Evolutionary conservation across 2,888 invertebrate species (phyloP).

Genomic region (Trachelus iudaicus): DNA sequence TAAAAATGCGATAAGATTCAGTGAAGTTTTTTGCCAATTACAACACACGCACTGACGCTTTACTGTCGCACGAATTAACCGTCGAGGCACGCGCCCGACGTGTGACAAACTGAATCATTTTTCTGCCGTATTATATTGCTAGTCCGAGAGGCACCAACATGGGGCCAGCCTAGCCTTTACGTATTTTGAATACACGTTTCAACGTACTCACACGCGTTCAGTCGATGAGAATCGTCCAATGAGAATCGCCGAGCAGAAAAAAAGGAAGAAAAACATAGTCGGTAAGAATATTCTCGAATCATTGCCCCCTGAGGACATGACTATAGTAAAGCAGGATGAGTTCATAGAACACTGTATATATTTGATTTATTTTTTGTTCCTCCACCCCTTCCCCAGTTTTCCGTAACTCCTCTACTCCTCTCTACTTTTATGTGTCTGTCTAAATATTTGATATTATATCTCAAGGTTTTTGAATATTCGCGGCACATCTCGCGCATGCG

Average conservation of each 20-base stretch:
- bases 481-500: neutral
- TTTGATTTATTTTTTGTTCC: neutral
- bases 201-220: neutral
- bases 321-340: neutral
- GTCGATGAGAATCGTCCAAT: neutral
- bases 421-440: neutral
- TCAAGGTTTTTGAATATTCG: neutral
- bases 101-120: neutral
- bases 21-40: neutral
- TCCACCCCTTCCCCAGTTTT: neutral
- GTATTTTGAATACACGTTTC: neutral
- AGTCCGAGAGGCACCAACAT: neutral
- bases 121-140: neutral
- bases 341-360: neutral
- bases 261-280: neutral
- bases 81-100: neutral
- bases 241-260: neutral
- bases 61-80: neutral
- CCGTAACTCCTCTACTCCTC: neutral
- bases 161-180: neutral
- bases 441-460: neutral
- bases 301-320: neutral
- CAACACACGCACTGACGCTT: neutral
- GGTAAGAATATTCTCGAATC: neutral
- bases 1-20: neutral